Base-by-base conservation (phyloP, 2,113 vertebrate species). In the Lanius collurio region DNA sequence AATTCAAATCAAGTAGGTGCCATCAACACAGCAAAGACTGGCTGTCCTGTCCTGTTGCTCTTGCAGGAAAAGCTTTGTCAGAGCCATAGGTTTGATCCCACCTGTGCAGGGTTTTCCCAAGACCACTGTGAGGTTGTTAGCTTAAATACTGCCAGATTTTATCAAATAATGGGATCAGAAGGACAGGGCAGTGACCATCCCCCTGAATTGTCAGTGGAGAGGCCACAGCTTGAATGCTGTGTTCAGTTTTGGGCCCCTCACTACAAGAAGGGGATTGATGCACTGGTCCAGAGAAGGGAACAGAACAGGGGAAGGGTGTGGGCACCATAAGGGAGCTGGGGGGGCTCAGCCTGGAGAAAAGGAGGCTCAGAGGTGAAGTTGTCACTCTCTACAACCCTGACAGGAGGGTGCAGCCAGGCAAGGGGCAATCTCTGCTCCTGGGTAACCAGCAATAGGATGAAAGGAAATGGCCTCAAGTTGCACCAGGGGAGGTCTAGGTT, bases 391-490 rank as follows among this genome's bases (percentile, higher is more conserved):
- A 14, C 20, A 46, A 2, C 13, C 37, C 24, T 60, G 69, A 21
- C 24, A n/a, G 46, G 62, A 52, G 13, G 4, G 30, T 5, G 20
- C 46, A 75, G 24, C 20, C n/a, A 30, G 37, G 10, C 0, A 0
- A 28, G 53, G 33, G 6, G 26, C 0, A 0, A 12, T 21, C 28
- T 28, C 52, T 67, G 37, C 33, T 75, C n/a, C 14, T 1, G 0
- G 6, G 28, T 46, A 26, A 30, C 7, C 47, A 46, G 44, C 8
- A 60, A 19, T 3, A n/a, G 27, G 23, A 50, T 44, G 52, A 52
- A 53, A 60, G 11, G 24, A 75, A 53, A 39, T 17, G 46, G 23
- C 39, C 30, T n/a, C 53, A n/a, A 13, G 10, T 6, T 59, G 46
- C 7, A 59, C 19, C 53, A 67, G 24, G 24, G 23, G 4, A n/a